Evolutionary conservation across 1,140 invertebrate genomes (phyloP).

Genomic region (Heliconius nattereri): DNA sequence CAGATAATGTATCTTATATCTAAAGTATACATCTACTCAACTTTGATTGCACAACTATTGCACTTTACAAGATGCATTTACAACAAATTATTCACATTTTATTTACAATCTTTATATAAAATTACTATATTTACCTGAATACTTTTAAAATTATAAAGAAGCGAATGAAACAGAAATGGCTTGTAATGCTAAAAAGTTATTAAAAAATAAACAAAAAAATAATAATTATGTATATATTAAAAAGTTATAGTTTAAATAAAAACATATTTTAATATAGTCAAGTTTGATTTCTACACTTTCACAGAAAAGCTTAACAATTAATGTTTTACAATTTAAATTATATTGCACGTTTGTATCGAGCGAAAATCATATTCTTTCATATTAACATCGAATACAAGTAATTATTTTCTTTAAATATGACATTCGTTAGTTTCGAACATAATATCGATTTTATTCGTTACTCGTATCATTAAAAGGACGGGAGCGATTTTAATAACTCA

Average conservation of each 20-base stretch:
- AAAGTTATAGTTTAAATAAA: neutral
- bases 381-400: slow-evolving; percentile 4
- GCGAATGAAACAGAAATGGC: neutral
- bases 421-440: neutral
- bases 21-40: slow-evolving; percentile 78
- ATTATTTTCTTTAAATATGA: neutral
- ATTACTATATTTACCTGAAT: neutral
- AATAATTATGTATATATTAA: neutral
- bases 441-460: slow-evolving; percentile 15
- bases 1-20: slow-evolving; percentile 62
- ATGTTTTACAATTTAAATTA: neutral
- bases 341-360: neutral
- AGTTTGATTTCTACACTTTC: neutral
- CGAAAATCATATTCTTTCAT: neutral
- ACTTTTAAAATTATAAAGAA: neutral
- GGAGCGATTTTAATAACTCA: slow-evolving; percentile 54
- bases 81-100: slow-evolving; percentile 78
- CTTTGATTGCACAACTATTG: slow-evolving; percentile 79
- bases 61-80: slow-evolving; percentile 81
- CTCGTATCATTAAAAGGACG: slow-evolving; percentile 71
- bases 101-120: slow-evolving; percentile 57
- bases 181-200: no score
- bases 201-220: neutral
- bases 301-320: neutral
- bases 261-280: neutral